Base-by-base conservation (phyloP, 2,888 invertebrate genomes). In the Idaea straminata region DNA sequence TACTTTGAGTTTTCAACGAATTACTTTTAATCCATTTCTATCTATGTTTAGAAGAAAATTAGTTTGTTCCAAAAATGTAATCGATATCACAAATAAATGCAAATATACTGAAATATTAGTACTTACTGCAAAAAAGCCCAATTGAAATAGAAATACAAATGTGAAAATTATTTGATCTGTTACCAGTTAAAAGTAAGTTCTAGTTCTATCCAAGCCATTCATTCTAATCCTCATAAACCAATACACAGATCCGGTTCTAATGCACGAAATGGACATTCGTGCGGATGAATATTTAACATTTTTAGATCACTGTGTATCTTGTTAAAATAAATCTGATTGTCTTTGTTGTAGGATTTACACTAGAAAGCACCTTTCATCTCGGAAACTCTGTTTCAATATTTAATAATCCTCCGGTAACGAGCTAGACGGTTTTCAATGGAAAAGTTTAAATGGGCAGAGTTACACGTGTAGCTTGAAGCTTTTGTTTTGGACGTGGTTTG, bases 381-480 rank as follows among this genome's bases (percentile, higher is more conserved):
- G 76, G 83, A 79, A 84, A 85, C 84, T 83, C 85, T 86, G 89
- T 84, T 90, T 89, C 89, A 91, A 91, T 92, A 91, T 92, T 92
- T 90, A 91, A 91, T 92, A 92, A 92, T 92, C 92, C 92, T 77
- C 69, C 81, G 77, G 84, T 92, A 92, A 92, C 92, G 89, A 92
- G 91, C 83, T 86, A 77, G 67, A 60, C 77, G 75, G 80, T 75
- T 71, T 78, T 77, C 76, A 70, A 77, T 75, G 77, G 84, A 88
- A 92, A 92, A 92, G 91, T 92, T 92, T 91, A 91, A 92, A 92
- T 91, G 89, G 86, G 82, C 83, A 81, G 80, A 77, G 80, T 75
- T 71, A 72, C 70, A 74, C 68, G 66, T 68, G 74, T 65, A 70
- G 64, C 62, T 73, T 65, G 61, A 66, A 66, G 64, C 7, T 47